These are phyloP conservation scores for Antheraea yamamai DNA, from an alignment of 2,888 invertebrate species.

Conservation along the genomic window DNA sequence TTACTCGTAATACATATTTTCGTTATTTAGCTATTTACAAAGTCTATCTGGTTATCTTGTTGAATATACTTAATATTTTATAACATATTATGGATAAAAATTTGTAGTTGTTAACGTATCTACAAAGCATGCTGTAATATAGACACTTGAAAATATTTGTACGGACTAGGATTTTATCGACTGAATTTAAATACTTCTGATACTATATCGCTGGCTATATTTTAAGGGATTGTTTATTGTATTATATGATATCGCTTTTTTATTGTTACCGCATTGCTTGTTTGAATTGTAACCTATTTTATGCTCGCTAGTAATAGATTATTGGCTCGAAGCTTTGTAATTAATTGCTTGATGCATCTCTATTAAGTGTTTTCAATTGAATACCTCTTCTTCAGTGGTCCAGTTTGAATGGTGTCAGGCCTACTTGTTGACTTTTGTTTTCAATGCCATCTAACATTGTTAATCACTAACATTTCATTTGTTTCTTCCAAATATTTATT, in stretches of 20 bases:
- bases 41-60: constrained; percentile 76
- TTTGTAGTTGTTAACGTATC: constrained; percentile 55
- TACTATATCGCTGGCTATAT: constrained; percentile 50
- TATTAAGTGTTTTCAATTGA: constrained; percentile 64
- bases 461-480: constrained; percentile 20
- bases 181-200: constrained; percentile 64
- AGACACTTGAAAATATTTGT: constrained; percentile 41
- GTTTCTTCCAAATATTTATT: constrained; percentile 22
- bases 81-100: constrained; percentile 56
- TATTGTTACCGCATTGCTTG: constrained; percentile 41
- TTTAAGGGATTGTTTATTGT: constrained; percentile 48
- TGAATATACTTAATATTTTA: constrained; percentile 70
- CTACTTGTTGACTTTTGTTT: constrained; percentile 70
- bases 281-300: constrained; percentile 25
- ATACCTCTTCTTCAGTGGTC: constrained; percentile 80
- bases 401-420: constrained; percentile 69
- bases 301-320: constrained; percentile 45
- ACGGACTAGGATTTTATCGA: constrained; percentile 64
- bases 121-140: constrained; percentile 61
- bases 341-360: constrained; percentile 39
- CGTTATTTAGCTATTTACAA: constrained; percentile 71
- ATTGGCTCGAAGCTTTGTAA: constrained; percentile 15
- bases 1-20: constrained; percentile 52
- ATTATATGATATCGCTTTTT: constrained; percentile 37
- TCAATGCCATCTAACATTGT: constrained; percentile 57